Conservation (phyloP, 2,113 vertebrate genomes). For the Halcyon malimbica region DNA sequence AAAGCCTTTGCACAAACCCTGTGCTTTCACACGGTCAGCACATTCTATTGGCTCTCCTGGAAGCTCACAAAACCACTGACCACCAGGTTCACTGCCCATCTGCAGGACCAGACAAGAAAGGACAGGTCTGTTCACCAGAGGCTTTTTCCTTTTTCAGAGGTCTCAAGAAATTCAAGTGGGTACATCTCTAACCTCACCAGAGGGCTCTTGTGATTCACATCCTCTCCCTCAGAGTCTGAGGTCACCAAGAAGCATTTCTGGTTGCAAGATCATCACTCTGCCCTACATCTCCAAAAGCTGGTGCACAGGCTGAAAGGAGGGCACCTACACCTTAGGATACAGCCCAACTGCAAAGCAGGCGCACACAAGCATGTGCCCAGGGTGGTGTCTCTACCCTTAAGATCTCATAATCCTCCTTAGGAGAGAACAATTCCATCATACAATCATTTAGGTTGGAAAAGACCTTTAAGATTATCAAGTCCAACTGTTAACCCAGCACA, state of each 20-base stretch:
- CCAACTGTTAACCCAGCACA: neutral
- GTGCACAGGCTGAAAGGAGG: neutral
- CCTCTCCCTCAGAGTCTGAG: neutral
- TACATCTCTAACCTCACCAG: neutral
- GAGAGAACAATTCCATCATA: neutral
- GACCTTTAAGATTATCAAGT: neutral
- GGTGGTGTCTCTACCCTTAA: neutral
- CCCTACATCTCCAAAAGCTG: neutral
- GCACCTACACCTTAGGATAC: neutral
- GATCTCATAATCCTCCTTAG: neutral
- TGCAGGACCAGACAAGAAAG: neutral
- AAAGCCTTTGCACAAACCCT: neutral
- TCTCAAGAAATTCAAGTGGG: neutral
- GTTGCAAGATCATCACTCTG: neutral
- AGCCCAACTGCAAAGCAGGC: neutral
- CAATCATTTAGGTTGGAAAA: neutral
- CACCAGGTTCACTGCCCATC: neutral
- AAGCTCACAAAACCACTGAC: constrained; percentile 32
- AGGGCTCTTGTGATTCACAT: neutral
- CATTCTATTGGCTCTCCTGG: neutral
- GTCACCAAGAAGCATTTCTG: neutral
- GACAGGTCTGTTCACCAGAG: neutral
- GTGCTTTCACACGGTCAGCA: neutral
- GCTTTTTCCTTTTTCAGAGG: neutral
- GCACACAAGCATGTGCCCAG: neutral